phyloP scores from a whole-genome alignment of 1,140 invertebrate genomes.

The Rhopalosiphum padi region DNA sequence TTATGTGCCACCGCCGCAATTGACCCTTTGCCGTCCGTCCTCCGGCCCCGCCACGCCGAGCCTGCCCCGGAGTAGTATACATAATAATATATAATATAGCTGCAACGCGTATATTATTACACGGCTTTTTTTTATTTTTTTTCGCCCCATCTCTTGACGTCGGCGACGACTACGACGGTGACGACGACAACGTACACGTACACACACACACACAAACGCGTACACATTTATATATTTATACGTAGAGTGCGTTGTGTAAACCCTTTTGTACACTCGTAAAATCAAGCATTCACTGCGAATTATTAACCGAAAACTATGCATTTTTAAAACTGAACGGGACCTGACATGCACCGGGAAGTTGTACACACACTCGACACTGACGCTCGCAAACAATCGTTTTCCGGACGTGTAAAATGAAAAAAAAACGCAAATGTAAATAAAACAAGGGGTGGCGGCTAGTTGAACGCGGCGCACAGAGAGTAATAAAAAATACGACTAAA shows the following conservation, averaged over 20 bases:
- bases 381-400: neutral
- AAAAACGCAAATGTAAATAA: conserved; percentile 20
- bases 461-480: neutral
- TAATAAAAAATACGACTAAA: conserved; percentile 6
- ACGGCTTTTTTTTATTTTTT: neutral
- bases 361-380: neutral
- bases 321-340: conserved; percentile 4
- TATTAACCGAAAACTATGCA: conserved; percentile 29
- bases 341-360: neutral
- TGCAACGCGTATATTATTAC: neutral
- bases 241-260: neutral
- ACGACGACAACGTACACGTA: too few species aligned
- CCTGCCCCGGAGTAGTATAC: neutral
- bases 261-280: conserved; percentile 16
- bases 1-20: conserved; percentile 15
- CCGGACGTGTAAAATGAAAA: neutral
- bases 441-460: neutral
- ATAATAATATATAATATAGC: neutral
- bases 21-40: neutral
- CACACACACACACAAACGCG: too few species aligned
- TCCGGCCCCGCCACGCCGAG: neutral
- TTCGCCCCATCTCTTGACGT: neutral
- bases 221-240: neutral
- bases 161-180: neutral
- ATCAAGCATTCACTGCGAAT: neutral